These are phyloP conservation scores for Melikaiella ostensackeni DNA, from an alignment of 2,888 invertebrate species.

Conservation along the genomic window DNA sequence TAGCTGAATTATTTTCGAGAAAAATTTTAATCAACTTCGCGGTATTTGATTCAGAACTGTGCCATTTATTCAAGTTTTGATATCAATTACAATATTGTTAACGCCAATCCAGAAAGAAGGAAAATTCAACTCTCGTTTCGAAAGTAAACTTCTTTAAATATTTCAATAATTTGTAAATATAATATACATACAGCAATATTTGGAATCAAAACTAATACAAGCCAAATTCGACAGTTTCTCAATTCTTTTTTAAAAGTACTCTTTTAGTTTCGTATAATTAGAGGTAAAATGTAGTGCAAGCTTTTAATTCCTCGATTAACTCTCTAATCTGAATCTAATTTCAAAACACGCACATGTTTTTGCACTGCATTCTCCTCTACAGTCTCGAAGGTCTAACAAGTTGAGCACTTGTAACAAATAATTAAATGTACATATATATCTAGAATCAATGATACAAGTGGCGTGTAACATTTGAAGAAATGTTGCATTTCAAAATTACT, in stretches of 20 bases:
- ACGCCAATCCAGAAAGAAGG: not conserved
- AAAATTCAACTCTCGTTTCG: not conserved
- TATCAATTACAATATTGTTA: not conserved
- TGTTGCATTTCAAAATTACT: not conserved
- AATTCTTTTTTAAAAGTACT: not conserved
- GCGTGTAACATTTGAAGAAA: not conserved
- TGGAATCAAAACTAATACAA: slow-evolving; percentile 23
- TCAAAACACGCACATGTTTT: not conserved
- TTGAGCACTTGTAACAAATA: slow-evolving; percentile 8
- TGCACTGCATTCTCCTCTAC: slow-evolving; percentile 12
- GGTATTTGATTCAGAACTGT: slow-evolving; percentile 24
- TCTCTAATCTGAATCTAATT: slow-evolving; percentile 2
- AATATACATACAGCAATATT: not conserved
- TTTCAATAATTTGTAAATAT: not conserved
- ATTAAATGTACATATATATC: not conserved
- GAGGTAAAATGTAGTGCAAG: slow-evolving; percentile 4
- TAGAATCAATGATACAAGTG: not conserved
- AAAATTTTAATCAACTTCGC: not conserved
- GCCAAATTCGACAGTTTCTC: not conserved
- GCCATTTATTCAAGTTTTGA: slow-evolving; percentile 14
- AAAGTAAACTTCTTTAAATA: not conserved
- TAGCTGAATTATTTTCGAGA: not conserved
- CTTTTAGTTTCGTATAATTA: not conserved
- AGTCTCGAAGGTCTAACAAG: slow-evolving; percentile 1
- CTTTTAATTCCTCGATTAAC: slow-evolving; percentile 1